A percentile compares a stretch with the other conserved stretches of the same genome.
phyloP scores from a whole-genome alignment of 2,797 vertebrate genomes.

The Sylvilagus floridanus region DNA sequence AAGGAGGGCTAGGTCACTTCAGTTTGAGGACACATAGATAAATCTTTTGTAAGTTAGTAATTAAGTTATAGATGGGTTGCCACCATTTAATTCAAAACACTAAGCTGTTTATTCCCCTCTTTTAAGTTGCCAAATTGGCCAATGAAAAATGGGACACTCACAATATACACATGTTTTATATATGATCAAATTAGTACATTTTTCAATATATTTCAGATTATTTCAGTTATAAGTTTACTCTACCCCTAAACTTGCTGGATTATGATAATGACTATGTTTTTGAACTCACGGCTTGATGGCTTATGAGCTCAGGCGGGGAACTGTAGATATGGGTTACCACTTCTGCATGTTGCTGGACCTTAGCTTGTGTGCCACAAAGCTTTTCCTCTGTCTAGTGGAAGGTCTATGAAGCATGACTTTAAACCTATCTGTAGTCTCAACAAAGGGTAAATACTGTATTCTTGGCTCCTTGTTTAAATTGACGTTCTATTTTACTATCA shows the following conservation, averaged over 20 bases:
- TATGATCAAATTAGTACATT: background rate
- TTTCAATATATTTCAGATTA: background rate
- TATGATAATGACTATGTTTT: background rate
- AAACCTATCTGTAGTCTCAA: background rate
- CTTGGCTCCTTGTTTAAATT: background rate
- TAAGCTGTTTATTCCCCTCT: background rate
- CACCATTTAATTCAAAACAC: background rate
- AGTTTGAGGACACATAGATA: background rate
- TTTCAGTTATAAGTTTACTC: background rate
- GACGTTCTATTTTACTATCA: background rate
- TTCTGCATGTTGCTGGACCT: background rate
- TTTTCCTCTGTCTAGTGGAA: background rate
- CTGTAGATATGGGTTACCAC: background rate
- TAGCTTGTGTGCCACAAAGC: background rate
- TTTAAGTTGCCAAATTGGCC: background rate
- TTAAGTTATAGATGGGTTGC: slow-evolving; percentile 7
- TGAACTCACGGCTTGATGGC: background rate
- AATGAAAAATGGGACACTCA: background rate
- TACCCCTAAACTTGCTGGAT: background rate
- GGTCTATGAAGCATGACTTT: background rate
- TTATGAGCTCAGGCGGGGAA: background rate
- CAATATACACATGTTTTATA: background rate
- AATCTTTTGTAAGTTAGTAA: background rate
- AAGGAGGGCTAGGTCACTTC: background rate
- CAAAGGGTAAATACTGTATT: background rate